Conservation (phyloP, 2,113 vertebrate genomes). For the Actenoides hombroni region DNA sequence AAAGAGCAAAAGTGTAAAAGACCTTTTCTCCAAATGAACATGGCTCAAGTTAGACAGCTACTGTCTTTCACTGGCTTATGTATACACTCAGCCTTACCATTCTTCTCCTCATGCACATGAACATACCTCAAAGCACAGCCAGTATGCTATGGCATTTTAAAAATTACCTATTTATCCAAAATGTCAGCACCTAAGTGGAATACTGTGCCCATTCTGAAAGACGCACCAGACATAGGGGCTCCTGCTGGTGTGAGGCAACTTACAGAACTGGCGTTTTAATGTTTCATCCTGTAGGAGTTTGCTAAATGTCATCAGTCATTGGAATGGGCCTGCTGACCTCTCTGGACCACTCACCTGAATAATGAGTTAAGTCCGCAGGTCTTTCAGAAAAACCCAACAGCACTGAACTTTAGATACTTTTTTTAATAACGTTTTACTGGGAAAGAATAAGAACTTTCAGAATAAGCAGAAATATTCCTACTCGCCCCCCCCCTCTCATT, state of each 20-base stretch:
- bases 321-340: background rate
- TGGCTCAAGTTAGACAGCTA: background rate
- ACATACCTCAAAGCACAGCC: background rate
- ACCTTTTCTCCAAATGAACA: background rate
- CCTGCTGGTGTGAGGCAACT: background rate
- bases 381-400: background rate
- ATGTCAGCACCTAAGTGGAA: background rate
- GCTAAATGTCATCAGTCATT: background rate
- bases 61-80: background rate
- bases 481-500: background rate
- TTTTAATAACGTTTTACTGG: background rate
- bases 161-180: conserved; percentile 1
- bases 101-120: conserved; percentile 7
- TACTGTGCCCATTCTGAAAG: background rate
- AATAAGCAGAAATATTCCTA: background rate
- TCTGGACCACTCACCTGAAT: background rate
- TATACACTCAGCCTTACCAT: background rate
- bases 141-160: background rate
- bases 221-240: background rate
- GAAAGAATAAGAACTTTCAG: background rate
- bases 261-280: background rate
- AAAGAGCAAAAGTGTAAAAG: background rate
- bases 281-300: background rate
- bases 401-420: background rate
- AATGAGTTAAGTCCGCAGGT: background rate